Evolutionary conservation across 2,113 vertebrate genomes (phyloP).

Genomic region (Leptobrachium ailaonicum): DNA sequence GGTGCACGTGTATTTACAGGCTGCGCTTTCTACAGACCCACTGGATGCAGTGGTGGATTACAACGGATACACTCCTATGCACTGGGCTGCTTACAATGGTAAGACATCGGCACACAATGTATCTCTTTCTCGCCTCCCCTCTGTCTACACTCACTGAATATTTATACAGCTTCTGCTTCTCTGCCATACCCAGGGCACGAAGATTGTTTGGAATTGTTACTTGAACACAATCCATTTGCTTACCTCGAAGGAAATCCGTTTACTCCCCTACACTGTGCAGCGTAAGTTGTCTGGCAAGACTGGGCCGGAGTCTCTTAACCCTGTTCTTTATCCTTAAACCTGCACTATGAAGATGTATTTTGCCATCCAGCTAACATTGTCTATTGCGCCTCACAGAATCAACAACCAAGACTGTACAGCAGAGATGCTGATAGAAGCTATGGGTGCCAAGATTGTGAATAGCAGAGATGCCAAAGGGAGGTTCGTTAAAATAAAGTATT

Average conservation of each 20-base stretch:
- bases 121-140: background rate
- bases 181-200: constrained; percentile 74
- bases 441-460: constrained; percentile 86
- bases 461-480: constrained; percentile 92
- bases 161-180: too few relatives aligned
- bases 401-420: constrained; percentile 89
- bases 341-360: too few relatives aligned
- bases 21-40: constrained; percentile 81
- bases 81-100: constrained; percentile 97
- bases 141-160: too few relatives aligned
- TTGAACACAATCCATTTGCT: constrained; percentile 91
- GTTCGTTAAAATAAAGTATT: constrained; percentile 62
- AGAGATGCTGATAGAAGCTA: constrained; percentile 82
- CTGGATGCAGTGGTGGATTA: constrained; percentile 89
- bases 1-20: constrained; percentile 79
- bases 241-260: constrained; percentile 90
- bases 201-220: constrained; percentile 94
- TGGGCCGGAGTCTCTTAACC: background rate
- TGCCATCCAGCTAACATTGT: background rate
- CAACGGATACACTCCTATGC: constrained; percentile 88
- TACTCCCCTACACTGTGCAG: constrained; percentile 95
- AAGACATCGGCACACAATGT: constrained; percentile 25
- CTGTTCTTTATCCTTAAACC: background rate
- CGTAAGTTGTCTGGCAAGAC: constrained; percentile 73
- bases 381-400: constrained; percentile 68